Percentiles rank a stretch among this genome's conserved stretches.
These are phyloP conservation scores for Aphelinus certus DNA, from an alignment of 1,140 invertebrate species.

Conservation along the genomic window DNA sequence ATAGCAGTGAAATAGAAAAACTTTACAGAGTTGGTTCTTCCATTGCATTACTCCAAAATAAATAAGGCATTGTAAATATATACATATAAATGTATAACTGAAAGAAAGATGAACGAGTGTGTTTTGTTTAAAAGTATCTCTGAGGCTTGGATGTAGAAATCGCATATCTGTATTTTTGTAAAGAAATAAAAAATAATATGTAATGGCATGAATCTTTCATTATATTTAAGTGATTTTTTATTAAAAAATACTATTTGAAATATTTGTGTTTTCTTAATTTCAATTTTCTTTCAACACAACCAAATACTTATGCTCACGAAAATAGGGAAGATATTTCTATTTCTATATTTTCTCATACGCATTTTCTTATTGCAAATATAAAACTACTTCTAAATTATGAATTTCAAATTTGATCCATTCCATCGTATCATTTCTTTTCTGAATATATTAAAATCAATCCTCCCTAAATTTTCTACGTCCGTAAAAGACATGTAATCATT, in stretches of 20 bases:
- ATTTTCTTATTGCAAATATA: too few relatives aligned
- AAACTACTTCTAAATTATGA: too few relatives aligned
- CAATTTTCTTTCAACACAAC: too few relatives aligned
- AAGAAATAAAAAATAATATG: constrained; percentile 48
- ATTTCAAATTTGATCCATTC: too few relatives aligned
- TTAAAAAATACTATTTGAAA: constrained; percentile 27
- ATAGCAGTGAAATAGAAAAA: constrained; percentile 15
- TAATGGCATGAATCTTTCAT: constrained; percentile 22
- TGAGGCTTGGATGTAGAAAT: constrained; percentile 32
- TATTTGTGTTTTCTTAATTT: background rate
- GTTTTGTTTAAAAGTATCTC: constrained; percentile 18
- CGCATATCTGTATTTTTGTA: constrained; percentile 56
- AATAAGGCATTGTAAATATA: constrained; percentile 10
- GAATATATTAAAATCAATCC: too few relatives aligned
- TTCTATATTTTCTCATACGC: too few relatives aligned
- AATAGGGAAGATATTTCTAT: too few relatives aligned
- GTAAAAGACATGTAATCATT: too few relatives aligned
- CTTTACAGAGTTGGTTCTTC: constrained; percentile 27
- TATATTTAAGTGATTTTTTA: constrained; percentile 27
- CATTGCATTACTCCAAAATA: constrained; percentile 16
- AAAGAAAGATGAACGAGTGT: constrained; percentile 14
- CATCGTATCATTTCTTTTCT: too few relatives aligned
- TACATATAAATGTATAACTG: constrained; percentile 8
- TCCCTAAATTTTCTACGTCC: too few relatives aligned
- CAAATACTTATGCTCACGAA: too few relatives aligned